These are phyloP conservation scores for Capreolus pygargus DNA, from an alignment of 2,113 vertebrate genomes.

Conservation along the genomic window DNA sequence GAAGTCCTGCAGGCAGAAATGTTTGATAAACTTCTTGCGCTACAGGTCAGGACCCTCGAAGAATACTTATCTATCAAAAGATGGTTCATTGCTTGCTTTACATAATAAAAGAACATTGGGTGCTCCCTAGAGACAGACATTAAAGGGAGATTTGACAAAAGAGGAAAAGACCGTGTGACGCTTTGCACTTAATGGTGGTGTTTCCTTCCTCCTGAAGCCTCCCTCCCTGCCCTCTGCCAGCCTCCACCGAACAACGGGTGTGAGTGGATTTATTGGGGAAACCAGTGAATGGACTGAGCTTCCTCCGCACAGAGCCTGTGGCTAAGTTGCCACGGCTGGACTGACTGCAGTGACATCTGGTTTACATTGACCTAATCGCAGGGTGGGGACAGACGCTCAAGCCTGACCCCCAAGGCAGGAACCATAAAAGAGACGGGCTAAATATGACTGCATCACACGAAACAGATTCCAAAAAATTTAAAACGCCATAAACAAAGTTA, in stretches of 20 bases:
- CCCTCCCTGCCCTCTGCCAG: background rate
- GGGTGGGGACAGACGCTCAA: background rate
- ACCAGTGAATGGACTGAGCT: background rate
- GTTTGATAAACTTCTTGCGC: background rate
- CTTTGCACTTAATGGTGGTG: no score
- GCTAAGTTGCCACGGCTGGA: background rate
- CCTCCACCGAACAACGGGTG: background rate
- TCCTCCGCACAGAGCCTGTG: background rate
- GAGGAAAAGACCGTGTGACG: background rate
- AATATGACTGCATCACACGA: background rate
- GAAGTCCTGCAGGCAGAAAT: background rate
- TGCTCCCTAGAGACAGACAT: background rate
- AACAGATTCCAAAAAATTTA: background rate
- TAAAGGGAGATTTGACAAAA: background rate
- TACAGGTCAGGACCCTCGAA: background rate
- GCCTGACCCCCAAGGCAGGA: background rate
- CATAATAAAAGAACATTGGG: background rate
- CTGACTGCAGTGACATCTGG: slow-evolving; percentile 26
- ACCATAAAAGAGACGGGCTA: background rate
- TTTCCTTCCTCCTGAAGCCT: background rate
- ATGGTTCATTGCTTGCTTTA: background rate
- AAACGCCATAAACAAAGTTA: background rate
- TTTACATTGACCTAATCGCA: slow-evolving; percentile 44
- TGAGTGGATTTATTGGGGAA: slow-evolving; percentile 7
- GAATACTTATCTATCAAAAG: background rate